Percentiles rank a stretch among this genome's conserved stretches.
These are phyloP conservation scores for Catamblyrhynchus diadema DNA, from an alignment of 2,797 vertebrate species.

Conservation along the genomic window DNA sequence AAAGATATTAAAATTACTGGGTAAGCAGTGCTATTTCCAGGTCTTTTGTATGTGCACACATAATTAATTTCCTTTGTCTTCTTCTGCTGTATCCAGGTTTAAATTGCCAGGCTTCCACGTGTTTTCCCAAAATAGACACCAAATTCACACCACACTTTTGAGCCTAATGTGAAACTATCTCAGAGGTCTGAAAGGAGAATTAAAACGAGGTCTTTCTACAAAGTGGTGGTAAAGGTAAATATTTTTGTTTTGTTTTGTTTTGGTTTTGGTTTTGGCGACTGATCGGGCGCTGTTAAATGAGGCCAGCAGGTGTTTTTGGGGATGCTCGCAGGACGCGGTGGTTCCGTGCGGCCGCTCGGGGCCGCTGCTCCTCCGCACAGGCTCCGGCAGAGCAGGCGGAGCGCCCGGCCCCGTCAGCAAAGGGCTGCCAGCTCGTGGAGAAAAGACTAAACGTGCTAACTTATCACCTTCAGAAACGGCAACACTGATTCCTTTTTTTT, in stretches of 20 bases:
- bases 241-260: neutral
- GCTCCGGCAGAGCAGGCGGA: neutral
- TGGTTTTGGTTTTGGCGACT: neutral
- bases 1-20: neutral
- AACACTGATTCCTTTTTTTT: neutral
- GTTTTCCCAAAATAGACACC: neutral
- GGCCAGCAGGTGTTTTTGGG: neutral
- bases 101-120: neutral
- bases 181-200: neutral
- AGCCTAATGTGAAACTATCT: neutral
- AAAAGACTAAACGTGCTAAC: neutral
- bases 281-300: fast-evolving
- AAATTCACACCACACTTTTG: neutral
- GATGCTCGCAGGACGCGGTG: neutral
- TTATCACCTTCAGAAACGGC: neutral
- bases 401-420: neutral
- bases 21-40: neutral
- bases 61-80: neutral
- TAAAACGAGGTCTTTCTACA: neutral
- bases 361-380: slow-evolving; percentile 61
- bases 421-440: neutral
- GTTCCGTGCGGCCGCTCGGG: slow-evolving; percentile 17
- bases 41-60: neutral
- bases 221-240: neutral
- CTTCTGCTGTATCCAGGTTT: neutral